phyloP scores from a whole-genome alignment of 2,797 vertebrate species.

The Sebastes oblongus region DNA sequence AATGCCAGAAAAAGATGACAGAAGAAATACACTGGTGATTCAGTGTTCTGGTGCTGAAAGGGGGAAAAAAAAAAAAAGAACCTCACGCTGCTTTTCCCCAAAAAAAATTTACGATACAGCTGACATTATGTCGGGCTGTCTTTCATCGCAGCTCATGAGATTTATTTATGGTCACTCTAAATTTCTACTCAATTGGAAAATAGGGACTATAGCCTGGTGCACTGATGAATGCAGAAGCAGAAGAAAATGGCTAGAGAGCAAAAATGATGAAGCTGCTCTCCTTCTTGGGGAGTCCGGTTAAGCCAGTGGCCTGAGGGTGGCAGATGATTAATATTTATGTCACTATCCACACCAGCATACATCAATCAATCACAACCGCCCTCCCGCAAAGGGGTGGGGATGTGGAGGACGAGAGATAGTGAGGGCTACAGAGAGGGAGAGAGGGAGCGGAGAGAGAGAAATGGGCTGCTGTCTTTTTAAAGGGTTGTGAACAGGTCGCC shows the following conservation, averaged over 20 bases:
- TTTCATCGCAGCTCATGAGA: constrained; percentile 31
- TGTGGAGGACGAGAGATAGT: constrained; percentile 54
- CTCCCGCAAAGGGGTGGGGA: constrained; percentile 72
- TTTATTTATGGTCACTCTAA: constrained; percentile 55
- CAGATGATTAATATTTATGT: constrained; percentile 82
- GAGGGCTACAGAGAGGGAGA: constrained; percentile 22
- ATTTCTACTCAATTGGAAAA: constrained; percentile 62
- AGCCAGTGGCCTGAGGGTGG: constrained; percentile 67
- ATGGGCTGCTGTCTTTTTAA: constrained; percentile 74
- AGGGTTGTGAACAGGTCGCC: constrained; percentile 78
- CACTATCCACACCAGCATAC: constrained; percentile 71
- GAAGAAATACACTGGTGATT: constrained; percentile 35
- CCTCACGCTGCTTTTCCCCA: not conserved
- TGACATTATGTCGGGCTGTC: constrained; percentile 17
- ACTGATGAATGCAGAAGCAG: constrained; percentile 19
- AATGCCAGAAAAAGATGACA: constrained; percentile 43
- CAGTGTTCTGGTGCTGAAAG: not conserved
- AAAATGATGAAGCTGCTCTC: constrained; percentile 48
- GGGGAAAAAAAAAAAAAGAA: not conserved
- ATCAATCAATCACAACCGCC: constrained; percentile 81
- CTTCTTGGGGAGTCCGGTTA: constrained; percentile 51
- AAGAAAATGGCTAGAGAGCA: constrained; percentile 19
- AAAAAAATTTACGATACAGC: constrained; percentile 20
- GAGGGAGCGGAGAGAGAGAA: constrained; percentile 49
- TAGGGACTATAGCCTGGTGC: constrained; percentile 46